Evolutionary conservation across 2,113 vertebrate species (phyloP).

Genomic region (Chascanopsetta lugubris): DNA sequence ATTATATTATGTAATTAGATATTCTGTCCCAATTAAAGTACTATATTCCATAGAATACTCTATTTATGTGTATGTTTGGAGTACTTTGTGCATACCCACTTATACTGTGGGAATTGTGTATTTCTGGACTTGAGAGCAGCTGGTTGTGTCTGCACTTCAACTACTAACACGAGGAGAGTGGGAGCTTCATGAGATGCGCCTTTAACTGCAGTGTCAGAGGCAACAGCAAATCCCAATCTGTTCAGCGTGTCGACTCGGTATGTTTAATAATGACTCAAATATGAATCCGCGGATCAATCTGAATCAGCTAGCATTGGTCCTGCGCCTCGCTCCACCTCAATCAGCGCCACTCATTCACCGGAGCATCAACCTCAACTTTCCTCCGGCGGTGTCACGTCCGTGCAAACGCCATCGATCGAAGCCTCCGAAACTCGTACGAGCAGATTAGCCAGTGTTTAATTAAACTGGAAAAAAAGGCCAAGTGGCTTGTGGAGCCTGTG

Average conservation of each 20-base stretch:
- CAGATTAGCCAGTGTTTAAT: conserved; percentile 64
- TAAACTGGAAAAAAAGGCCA: conserved; percentile 62
- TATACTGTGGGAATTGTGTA: too few relatives aligned
- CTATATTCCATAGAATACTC: too few relatives aligned
- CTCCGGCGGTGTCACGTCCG: conserved; percentile 9
- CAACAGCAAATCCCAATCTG: too few relatives aligned
- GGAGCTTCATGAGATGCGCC: too few relatives aligned
- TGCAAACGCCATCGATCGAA: conserved; percentile 27
- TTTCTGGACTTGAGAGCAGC: too few relatives aligned
- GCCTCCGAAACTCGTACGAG: conserved; percentile 46
- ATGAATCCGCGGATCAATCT: background rate
- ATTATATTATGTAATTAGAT: too few relatives aligned
- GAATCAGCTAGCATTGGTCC: background rate
- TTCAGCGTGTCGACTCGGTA: background rate
- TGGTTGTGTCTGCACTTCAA: too few relatives aligned
- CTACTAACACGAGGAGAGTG: too few relatives aligned
- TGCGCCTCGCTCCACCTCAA: background rate
- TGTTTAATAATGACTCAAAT: conserved; percentile 2
- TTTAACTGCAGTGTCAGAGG: too few relatives aligned
- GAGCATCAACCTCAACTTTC: conserved; percentile 24
- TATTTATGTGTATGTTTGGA: too few relatives aligned
- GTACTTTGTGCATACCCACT: too few relatives aligned
- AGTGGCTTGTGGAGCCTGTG: conserved; percentile 35
- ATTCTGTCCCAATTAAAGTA: too few relatives aligned
- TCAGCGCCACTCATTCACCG: background rate